phyloP scores from a whole-genome alignment of 1,140 invertebrate genomes.

The Ectropis grisescens region DNA sequence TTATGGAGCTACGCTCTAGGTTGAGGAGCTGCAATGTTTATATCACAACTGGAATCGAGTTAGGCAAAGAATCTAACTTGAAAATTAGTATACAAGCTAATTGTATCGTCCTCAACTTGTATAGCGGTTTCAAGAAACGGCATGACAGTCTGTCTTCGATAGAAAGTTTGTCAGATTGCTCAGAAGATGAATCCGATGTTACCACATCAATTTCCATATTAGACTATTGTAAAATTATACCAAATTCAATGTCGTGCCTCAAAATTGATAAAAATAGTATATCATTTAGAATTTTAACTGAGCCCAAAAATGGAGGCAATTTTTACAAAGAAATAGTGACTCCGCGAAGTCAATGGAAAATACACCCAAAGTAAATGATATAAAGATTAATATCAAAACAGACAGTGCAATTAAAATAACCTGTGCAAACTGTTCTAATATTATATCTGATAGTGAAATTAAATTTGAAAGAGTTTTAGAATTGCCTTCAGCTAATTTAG shows the following conservation, averaged over 20 bases:
- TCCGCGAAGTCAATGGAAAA: constrained; percentile 21
- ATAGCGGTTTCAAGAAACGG: constrained; percentile 31
- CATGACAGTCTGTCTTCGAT: constrained; percentile 53
- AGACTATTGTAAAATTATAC: constrained; percentile 59
- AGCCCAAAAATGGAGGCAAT: constrained; percentile 58
- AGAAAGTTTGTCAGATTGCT: constrained; percentile 50
- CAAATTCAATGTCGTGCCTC: constrained; percentile 61
- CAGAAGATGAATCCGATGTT: constrained; percentile 40
- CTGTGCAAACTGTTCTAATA: constrained; percentile 68
- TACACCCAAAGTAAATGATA: constrained; percentile 26
- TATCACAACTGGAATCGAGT: constrained; percentile 58
- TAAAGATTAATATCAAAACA: constrained; percentile 46
- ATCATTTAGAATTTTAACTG: constrained; percentile 61
- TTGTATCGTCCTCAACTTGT: constrained; percentile 60
- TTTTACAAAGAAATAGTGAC: constrained; percentile 68
- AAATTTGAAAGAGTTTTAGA: constrained; percentile 69
- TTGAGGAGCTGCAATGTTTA: constrained; percentile 71
- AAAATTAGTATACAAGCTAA: constrained; percentile 64
- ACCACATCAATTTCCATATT: constrained; percentile 45
- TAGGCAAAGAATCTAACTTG: constrained; percentile 51
- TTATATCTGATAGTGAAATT: constrained; percentile 36
- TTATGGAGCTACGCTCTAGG: constrained; percentile 70
- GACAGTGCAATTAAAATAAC: constrained; percentile 42
- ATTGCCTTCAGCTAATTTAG: constrained; percentile 66
- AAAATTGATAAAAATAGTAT: constrained; percentile 58